phyloP scores from a whole-genome alignment of 2,888 invertebrate genomes.

The Tetragonisca angustula region DNA sequence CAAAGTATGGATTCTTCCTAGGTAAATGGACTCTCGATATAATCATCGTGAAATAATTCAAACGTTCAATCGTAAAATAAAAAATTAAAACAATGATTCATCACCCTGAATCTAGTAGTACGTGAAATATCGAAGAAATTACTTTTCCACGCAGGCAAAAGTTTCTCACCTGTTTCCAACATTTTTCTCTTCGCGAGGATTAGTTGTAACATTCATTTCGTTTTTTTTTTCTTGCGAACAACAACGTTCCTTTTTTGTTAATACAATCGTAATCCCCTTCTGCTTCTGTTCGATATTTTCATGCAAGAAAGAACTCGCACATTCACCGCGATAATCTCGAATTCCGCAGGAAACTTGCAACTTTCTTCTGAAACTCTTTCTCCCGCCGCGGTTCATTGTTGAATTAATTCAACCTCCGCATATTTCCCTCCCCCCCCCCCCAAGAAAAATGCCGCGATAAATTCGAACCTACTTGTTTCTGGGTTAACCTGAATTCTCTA shows the following conservation, averaged over 20 bases:
- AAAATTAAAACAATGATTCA: neutral
- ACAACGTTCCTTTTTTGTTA: neutral
- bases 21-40: neutral
- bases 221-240: neutral
- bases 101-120: neutral
- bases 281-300: slow-evolving; percentile 8
- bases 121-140: neutral
- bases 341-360: neutral
- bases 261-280: neutral
- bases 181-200: neutral
- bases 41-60: too few species aligned
- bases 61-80: neutral
- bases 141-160: neutral
- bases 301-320: neutral
- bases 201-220: neutral
- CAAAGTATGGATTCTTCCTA: neutral
- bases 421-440: neutral
- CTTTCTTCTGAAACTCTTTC: neutral
- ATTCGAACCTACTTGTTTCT: neutral
- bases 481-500: neutral
- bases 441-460: neutral
- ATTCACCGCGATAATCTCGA: slow-evolving; percentile 5
- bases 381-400: neutral
- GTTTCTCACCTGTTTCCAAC: too few species aligned
- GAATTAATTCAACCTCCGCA: slow-evolving; percentile 3